phyloP scores from a whole-genome alignment of 2,888 invertebrate species.

The Dysmachus trigonus region DNA sequence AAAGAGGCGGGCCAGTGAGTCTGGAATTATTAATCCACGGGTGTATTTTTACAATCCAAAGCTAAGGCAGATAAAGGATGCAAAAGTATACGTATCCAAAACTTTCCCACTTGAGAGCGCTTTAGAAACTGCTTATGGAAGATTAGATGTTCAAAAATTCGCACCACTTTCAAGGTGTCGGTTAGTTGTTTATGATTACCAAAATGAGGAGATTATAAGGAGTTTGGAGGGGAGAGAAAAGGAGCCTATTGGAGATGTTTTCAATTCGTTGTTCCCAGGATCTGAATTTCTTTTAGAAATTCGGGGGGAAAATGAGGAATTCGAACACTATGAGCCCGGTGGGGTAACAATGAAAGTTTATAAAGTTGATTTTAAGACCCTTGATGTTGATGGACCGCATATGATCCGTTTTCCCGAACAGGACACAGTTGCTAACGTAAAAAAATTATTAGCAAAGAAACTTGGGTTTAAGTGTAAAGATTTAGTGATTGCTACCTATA shows the following conservation, averaged over 20 bases:
- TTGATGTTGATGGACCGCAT: constrained; percentile 71
- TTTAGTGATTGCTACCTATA: constrained; percentile 62
- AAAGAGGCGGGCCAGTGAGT: constrained; percentile 64
- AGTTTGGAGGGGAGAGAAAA: constrained; percentile 72
- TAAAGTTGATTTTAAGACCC: constrained; percentile 69
- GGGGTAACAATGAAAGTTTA: constrained; percentile 71
- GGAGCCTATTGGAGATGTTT: constrained; percentile 64
- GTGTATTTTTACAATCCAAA: constrained; percentile 73
- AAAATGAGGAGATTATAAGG: constrained; percentile 71
- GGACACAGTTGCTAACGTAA: constrained; percentile 66
- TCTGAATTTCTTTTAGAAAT: constrained; percentile 75
- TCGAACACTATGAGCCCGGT: constrained; percentile 71
- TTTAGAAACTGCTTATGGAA: constrained; percentile 69
- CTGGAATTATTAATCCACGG: constrained; percentile 71
- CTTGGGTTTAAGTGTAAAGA: constrained; percentile 63
- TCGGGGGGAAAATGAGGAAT: constrained; percentile 68
- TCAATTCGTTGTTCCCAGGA: constrained; percentile 61
- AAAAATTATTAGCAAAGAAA: constrained; percentile 67
- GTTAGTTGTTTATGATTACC: constrained; percentile 75
- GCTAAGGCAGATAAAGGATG: constrained; percentile 67
- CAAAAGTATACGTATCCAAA: constrained; percentile 69
- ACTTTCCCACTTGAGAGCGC: constrained; percentile 70
- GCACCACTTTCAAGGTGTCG: constrained; percentile 75
- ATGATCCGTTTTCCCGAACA: constrained; percentile 69
- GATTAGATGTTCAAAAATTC: constrained; percentile 69